Evolutionary conservation across 35 echinoderm and acorn worm species (phyloP).

Genomic region (Patiria miniata): DNA sequence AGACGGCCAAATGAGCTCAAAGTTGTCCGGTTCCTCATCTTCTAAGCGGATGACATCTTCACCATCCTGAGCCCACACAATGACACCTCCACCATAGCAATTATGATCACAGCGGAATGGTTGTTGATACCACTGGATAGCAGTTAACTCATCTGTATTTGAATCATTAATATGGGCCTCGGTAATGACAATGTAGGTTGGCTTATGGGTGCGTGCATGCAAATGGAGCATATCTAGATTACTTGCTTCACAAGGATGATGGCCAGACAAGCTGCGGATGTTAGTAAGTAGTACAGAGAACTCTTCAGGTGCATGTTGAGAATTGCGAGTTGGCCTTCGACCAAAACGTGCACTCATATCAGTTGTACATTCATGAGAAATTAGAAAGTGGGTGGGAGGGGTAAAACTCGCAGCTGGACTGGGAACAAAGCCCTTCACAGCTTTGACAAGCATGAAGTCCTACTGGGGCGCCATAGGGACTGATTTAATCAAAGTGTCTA

Average conservation of each 20-base stretch:
- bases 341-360: neutral
- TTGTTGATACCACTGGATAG: neutral
- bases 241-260: neutral
- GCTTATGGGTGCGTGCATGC: neutral
- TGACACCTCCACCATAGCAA: neutral
- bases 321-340: neutral
- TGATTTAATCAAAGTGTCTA: too few relatives aligned
- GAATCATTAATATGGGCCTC: neutral
- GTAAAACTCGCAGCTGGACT: neutral
- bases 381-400: neutral
- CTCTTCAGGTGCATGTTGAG: neutral
- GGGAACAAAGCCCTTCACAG: neutral
- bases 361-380: neutral
- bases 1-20: neutral
- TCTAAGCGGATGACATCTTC: neutral
- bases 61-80: neutral
- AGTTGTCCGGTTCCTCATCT: neutral
- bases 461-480: too few relatives aligned
- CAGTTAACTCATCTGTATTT: neutral
- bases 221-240: neutral
- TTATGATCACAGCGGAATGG: constrained; percentile 1
- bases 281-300: neutral
- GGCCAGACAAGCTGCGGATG: neutral
- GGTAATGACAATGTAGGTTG: neutral
- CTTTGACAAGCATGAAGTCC: too few relatives aligned